Conservation (phyloP, 2,113 vertebrate species). For the Phrynocephalus versicolor region DNA sequence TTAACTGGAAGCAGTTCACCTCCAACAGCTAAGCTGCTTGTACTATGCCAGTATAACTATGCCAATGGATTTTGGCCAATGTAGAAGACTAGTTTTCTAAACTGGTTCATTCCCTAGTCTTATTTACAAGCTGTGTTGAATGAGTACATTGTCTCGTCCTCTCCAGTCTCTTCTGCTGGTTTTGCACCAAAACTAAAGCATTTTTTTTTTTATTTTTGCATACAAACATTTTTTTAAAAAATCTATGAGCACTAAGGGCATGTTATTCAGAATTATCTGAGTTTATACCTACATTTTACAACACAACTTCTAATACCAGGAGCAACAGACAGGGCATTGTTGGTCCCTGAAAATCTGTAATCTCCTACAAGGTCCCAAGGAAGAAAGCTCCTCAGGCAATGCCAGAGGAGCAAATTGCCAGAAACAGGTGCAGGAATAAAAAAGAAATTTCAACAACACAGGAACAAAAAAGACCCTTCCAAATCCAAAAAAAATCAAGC, state of each 20-base stretch:
- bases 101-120: background rate
- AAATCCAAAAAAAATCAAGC: slow-evolving; percentile 46
- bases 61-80: too few species aligned
- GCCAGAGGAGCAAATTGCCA: background rate
- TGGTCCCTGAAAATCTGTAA: slow-evolving; percentile 4
- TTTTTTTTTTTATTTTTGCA: background rate
- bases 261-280: background rate
- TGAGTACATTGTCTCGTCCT: background rate
- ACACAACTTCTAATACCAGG: background rate
- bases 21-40: too few species aligned
- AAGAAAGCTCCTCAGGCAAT: slow-evolving; percentile 37
- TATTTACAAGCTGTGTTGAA: background rate
- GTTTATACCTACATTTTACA: background rate
- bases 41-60: too few species aligned
- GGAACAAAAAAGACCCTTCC: background rate
- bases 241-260: background rate
- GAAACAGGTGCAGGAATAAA: slow-evolving; percentile 19
- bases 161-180: background rate
- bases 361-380: background rate
- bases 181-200: background rate
- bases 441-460: slow-evolving; percentile 10
- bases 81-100: slow-evolving; percentile 1
- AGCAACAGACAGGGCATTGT: background rate
- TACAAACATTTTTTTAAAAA: slow-evolving; percentile 6
- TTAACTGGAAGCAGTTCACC: too few species aligned